phyloP scores from a whole-genome alignment of 2,888 invertebrate species.

The Phlogophora meticulosa region DNA sequence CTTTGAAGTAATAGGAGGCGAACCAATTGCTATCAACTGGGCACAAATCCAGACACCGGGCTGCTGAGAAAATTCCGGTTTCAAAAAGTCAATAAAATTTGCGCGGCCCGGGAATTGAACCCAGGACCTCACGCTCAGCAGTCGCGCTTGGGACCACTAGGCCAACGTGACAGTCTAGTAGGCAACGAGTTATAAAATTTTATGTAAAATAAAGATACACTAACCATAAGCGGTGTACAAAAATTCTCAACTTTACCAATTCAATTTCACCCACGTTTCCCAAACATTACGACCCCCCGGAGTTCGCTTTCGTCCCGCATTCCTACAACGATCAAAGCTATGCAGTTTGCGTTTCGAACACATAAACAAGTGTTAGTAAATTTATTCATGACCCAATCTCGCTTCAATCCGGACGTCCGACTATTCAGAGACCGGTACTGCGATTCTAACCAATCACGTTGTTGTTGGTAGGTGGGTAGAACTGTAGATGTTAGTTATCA shows the following conservation, averaged over 20 bases:
- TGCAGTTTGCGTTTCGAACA: conserved; percentile 39
- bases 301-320: not conserved
- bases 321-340: conserved; percentile 19
- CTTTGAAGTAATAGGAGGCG: too few species aligned
- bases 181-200: too few species aligned
- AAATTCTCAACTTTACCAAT: not conserved
- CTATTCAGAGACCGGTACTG: conserved; percentile 18
- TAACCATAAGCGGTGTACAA: too few species aligned
- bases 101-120: too few species aligned
- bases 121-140: too few species aligned
- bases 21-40: too few species aligned
- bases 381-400: conserved; percentile 61
- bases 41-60: too few species aligned
- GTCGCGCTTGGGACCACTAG: too few species aligned
- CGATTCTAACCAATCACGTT: conserved; percentile 17
- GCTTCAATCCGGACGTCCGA: conserved; percentile 40
- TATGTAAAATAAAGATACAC: too few species aligned
- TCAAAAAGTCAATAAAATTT: too few species aligned
- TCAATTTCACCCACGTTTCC: conserved; percentile 9
- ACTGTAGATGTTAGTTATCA: not conserved
- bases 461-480: not conserved
- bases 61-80: too few species aligned
- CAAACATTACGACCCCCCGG: conserved; percentile 6
- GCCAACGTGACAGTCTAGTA: too few species aligned
- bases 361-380: conserved; percentile 50